Base-by-base conservation (phyloP, 2,888 invertebrate genomes). In the Oscheius sp. region DNA sequence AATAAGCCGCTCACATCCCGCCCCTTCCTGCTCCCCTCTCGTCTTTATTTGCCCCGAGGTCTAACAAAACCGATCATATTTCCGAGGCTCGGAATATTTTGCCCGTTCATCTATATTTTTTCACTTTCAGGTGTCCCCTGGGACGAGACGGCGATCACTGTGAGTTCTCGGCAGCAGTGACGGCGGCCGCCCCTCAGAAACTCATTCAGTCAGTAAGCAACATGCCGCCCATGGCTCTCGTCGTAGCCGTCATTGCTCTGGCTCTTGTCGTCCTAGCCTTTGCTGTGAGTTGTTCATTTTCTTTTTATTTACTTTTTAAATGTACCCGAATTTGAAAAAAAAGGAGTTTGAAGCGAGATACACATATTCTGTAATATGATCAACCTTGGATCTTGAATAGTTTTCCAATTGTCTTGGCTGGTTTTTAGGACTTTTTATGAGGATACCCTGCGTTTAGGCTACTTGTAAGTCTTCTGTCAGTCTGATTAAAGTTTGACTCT, bases 81-180 rank as follows among this genome's bases (percentile, higher is more conserved):
- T 60, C 60, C 35, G 7, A 0, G 42, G 42, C 42, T 42, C 42
- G 42, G 42, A 42, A 42, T 42, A 42, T 42, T n/a, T 60, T n/a
- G 7, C 10, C 53, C 10, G 29, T 53, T 4, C 60, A 60, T 35
- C 32, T 13, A 21, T 21, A 21, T 21, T 21, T 60, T 60, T 60
- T 60, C 55, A 7, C n/a, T 35, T 70, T 70, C 74, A 76, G 80
- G 71, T 80, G 80, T 70, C 78, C 80, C 29, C 33, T 73, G 29
- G 74, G 74, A 50, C 65, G 73, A 51, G 58, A 47, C 53, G 80
- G 80, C n/a, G 62, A 68, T 60, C 72, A 73, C 62, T 80, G 80
- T 74, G 78, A 80, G 48, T 55, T 76, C 9, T 35, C 51, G 3
- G 29, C 75, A 3, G 70, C 76, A 42, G 42, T 42, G 29, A 60